Evolutionary conservation across 2,888 invertebrate species (phyloP).

Genomic region (Xanthostigma xanthostigma): DNA sequence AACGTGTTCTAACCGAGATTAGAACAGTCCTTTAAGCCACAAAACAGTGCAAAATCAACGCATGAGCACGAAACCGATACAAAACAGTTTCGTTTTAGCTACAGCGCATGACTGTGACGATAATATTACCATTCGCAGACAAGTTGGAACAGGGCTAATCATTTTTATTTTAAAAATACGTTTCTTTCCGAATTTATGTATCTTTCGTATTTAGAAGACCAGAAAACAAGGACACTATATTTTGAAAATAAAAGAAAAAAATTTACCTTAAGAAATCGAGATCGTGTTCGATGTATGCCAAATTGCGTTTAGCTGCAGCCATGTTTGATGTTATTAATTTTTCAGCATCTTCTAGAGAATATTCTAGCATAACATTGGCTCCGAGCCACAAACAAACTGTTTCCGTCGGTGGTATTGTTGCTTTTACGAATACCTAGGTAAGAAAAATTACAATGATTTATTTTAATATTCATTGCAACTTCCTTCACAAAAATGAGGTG

Average conservation of each 20-base stretch:
- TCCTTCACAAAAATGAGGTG: too few relatives aligned
- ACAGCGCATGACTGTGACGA: too few relatives aligned
- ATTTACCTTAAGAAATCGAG: slow-evolving; percentile 73
- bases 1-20: too few relatives aligned
- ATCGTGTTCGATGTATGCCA: slow-evolving; percentile 78
- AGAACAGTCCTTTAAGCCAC: too few relatives aligned
- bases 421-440: slow-evolving; percentile 40
- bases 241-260: slow-evolving; percentile 6
- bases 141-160: too few relatives aligned
- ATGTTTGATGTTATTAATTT: slow-evolving; percentile 69
- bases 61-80: too few relatives aligned
- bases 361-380: slow-evolving; percentile 96
- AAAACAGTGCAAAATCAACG: too few relatives aligned
- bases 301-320: slow-evolving; percentile 66
- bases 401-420: slow-evolving; percentile 76
- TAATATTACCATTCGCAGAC: too few relatives aligned
- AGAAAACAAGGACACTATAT: not conserved
- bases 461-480: too few relatives aligned
- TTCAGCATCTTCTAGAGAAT: slow-evolving; percentile 81
- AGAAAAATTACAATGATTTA: slow-evolving; percentile 1
- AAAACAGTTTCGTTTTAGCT: too few relatives aligned
- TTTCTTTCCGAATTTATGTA: not conserved
- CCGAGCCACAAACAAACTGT: slow-evolving; percentile 74
- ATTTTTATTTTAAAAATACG: slow-evolving; percentile 1
- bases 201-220: not conserved